Evolutionary conservation across 1,140 invertebrate species (phyloP).

Genomic region (Dinoponera quadriceps): DNA sequence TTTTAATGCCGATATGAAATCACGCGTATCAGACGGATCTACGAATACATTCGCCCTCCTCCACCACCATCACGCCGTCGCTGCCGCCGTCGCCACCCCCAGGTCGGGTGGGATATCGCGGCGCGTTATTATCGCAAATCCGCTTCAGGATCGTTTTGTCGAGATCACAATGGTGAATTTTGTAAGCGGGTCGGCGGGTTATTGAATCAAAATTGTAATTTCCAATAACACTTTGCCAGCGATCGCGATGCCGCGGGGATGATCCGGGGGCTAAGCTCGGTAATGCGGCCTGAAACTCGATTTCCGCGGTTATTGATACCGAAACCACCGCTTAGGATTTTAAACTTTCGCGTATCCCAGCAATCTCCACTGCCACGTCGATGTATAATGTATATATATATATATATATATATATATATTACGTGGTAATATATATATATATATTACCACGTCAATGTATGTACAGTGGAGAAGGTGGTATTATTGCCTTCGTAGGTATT

Average conservation of each 20-base stretch:
- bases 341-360: conserved; percentile 33
- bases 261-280: conserved; percentile 49
- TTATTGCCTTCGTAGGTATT: no score
- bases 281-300: conserved; percentile 53
- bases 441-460: no score
- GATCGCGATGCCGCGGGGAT: conserved; percentile 50
- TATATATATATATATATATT: no score
- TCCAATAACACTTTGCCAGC: conserved; percentile 57
- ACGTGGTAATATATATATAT: no score
- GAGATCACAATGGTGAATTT: conserved; percentile 60
- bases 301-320: conserved; percentile 53
- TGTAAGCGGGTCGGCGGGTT: conserved; percentile 47
- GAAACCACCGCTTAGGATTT: conserved; percentile 50
- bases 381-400: no score
- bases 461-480: no score
- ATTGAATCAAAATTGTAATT: conserved; percentile 59
- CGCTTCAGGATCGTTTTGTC: conserved; percentile 57
- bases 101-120: conserved; percentile 22
- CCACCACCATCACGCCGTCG: no score
- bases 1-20: conserved; percentile 50
- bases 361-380: conserved; percentile 2
- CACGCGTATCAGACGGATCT: conserved; percentile 46
- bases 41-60: conserved; percentile 23
- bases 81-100: no score
- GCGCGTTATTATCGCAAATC: conserved; percentile 49